These are phyloP conservation scores for Spisula solida DNA, from an alignment of 2,888 invertebrate genomes.

Conservation along the genomic window DNA sequence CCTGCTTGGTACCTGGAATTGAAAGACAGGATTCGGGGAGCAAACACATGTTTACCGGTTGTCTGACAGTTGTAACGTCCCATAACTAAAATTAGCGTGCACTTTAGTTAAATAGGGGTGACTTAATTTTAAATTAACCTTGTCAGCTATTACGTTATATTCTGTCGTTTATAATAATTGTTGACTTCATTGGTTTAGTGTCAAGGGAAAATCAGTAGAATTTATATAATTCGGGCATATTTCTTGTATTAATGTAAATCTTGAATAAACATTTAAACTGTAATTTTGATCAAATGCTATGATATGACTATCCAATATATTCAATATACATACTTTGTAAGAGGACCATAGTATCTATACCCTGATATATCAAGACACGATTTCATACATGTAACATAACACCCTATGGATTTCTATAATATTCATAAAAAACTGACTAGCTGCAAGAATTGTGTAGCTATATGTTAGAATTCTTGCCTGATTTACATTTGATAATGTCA, in stretches of 20 bases:
- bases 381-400: background rate
- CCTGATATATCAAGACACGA: background rate
- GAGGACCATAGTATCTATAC: background rate
- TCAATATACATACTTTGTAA: background rate
- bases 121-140: background rate
- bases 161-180: background rate
- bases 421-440: slow-evolving; percentile 1
- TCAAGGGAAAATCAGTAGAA: background rate
- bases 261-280: background rate
- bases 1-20: too few species aligned
- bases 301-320: slow-evolving; percentile 10
- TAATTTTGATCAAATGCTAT: slow-evolving; percentile 2
- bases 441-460: background rate
- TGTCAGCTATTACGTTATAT: background rate
- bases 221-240: background rate
- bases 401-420: background rate
- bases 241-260: background rate
- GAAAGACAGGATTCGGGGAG: too few species aligned
- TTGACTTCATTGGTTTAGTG: background rate
- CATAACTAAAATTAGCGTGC: background rate
- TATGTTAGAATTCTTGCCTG: background rate
- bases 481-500: background rate
- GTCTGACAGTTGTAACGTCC: too few species aligned
- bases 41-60: too few species aligned
- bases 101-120: background rate